These are phyloP conservation scores for Brachionichthys hirsutus DNA, from an alignment of 2,113 vertebrate genomes.

Conservation along the genomic window DNA sequence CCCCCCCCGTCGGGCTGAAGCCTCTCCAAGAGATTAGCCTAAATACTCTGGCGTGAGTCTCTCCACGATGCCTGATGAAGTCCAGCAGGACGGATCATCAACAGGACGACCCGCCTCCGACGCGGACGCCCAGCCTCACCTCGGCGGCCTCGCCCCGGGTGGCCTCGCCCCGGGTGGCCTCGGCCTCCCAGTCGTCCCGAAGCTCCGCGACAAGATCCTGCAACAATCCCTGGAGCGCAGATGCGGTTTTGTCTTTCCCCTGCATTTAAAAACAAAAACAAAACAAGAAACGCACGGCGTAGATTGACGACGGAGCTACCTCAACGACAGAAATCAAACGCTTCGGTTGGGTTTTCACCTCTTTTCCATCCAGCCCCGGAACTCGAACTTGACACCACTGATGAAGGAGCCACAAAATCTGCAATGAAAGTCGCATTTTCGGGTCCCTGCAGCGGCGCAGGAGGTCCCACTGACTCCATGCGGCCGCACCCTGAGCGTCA, in stretches of 20 bases:
- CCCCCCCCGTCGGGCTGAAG: constrained; percentile 61
- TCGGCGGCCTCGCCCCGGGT: constrained; percentile 64
- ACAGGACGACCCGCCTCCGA: constrained; percentile 38
- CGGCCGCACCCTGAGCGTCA: constrained; percentile 48
- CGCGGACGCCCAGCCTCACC: constrained; percentile 59
- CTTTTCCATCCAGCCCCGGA: constrained; percentile 61
- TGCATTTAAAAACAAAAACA: constrained; percentile 21
- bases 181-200: constrained; percentile 81
- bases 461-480: constrained; percentile 42
- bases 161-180: too few relatives aligned
- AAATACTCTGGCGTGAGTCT: constrained; percentile 61
- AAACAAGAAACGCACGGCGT: too few relatives aligned
- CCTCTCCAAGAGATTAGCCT: constrained; percentile 68
- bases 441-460: constrained; percentile 50
- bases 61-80: constrained; percentile 38
- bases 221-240: constrained; percentile 84
- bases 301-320: background rate
- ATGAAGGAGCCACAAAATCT: constrained; percentile 91
- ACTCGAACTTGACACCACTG: constrained; percentile 85
- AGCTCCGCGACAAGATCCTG: constrained; percentile 85
- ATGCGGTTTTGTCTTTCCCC: constrained; percentile 79
- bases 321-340: background rate
- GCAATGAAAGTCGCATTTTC: constrained; percentile 83
- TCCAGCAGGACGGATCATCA: constrained; percentile 37
- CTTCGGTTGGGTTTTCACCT: constrained; percentile 35